Evolutionary conservation across 2,113 vertebrate species (phyloP), one percentile per base, ranked within the genome.

Genomic region (Ptilonorhynchus violaceus): DNA sequence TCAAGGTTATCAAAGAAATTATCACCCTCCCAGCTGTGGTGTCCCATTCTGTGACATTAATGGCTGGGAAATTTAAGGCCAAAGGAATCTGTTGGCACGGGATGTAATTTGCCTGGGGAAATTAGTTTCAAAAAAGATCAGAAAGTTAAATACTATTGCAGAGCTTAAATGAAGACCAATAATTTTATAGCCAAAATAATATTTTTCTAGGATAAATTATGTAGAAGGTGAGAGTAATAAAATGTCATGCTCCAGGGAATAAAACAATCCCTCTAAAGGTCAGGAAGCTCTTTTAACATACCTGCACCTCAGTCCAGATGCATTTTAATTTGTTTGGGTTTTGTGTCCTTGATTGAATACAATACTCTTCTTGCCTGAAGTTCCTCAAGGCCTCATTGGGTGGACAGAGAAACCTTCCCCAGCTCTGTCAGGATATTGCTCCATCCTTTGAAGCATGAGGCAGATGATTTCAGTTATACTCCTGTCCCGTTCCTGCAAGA

Each of bases 101-200:
- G 13, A 31, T 68, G 88, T 88, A 92, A 94, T 96, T 95, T 94
- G 76, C 79, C 60, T 58, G 88, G 73, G 79, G 91, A 94, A 93
- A 94, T 95, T 56, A 86, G 76, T 92, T 96, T 92, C 60, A 24
- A 67, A 93, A 92, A 88, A 28, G 76, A 94, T 70, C 73, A 93
- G 68, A 81, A 94, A 94, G 91, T 92, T 95, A 92, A 96, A 94
- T 93, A 64, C 73, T 92, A 44, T 78, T 62, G 69, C 88, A 87
- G 41, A 62, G 66, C 73, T 92, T 78, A 68, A 94, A 94, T 23
- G 68, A 80, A 92, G 80, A 83, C 2, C 15, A 94, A 75, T 81
- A 41, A 89, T 95, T 95, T 93, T 87, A 95, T 35, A 81, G 92
- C 81, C 83, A 95, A 96, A 96, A 94, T 93, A 96, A 93, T 95